Evolutionary conservation across 2,113 vertebrate genomes (phyloP).

Genomic region (Leucosticte australis): DNA sequence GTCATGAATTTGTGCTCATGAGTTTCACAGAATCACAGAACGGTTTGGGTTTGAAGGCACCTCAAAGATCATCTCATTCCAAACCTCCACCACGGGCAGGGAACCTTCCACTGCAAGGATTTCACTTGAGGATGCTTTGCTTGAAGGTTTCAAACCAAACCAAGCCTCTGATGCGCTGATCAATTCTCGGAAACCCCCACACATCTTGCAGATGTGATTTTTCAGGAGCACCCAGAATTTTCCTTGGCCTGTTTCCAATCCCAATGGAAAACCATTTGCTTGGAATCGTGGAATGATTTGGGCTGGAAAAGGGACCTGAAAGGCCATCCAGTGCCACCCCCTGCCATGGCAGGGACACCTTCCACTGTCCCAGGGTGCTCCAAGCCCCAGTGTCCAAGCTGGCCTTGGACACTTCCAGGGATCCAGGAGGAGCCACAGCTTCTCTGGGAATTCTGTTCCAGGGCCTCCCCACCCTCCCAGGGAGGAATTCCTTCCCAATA

Average conservation of each 20-base stretch:
- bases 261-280: background rate
- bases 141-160: background rate
- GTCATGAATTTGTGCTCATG: background rate
- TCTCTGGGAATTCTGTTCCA: accelerated
- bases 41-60: background rate
- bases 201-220: background rate
- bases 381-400: background rate
- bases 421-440: background rate
- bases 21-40: background rate
- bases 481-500: background rate
- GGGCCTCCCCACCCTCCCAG: accelerated
- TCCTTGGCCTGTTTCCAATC: background rate
- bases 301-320: background rate
- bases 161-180: background rate
- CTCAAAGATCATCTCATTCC: background rate
- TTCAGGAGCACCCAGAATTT: background rate
- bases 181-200: background rate
- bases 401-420: background rate
- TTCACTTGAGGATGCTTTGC: background rate
- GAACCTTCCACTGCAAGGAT: background rate
- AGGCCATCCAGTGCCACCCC: accelerated
- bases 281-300: background rate
- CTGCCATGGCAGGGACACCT: background rate
- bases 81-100: background rate
- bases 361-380: background rate